phyloP scores from a whole-genome alignment of 2,888 invertebrate genomes.

The Phoronis australis region DNA sequence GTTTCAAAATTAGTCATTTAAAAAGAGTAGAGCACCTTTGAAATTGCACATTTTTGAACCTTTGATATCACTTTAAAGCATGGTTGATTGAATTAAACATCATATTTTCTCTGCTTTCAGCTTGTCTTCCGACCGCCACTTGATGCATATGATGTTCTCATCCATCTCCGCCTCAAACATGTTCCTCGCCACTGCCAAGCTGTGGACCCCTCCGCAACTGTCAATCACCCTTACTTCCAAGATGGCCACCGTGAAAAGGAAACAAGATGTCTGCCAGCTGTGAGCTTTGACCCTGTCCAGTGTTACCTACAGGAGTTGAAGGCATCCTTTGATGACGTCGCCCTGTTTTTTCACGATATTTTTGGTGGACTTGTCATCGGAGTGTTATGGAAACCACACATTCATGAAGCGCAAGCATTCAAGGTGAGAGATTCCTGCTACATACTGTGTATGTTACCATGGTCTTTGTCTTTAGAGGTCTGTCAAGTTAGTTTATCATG shows the following conservation, averaged over 20 bases:
- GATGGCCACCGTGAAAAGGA: constrained; percentile 16
- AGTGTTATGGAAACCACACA: constrained; percentile 75
- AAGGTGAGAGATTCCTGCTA: constrained; percentile 64
- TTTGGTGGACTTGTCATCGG: constrained; percentile 83
- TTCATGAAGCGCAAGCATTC: constrained; percentile 62
- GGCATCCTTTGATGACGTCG: constrained; percentile 65
- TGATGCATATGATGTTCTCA: constrained; percentile 70
- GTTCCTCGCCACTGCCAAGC: constrained; percentile 56
- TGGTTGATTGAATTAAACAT: too few species aligned
- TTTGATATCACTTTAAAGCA: too few species aligned
- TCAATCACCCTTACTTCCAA: constrained; percentile 3
- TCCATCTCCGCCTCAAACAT: constrained; percentile 60
- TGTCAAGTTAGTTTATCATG: too few species aligned
- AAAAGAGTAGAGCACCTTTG: too few species aligned
- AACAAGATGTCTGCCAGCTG: constrained; percentile 62
- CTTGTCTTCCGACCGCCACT: constrained; percentile 63
- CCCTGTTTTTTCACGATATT: constrained; percentile 81
- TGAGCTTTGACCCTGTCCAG: constrained; percentile 71
- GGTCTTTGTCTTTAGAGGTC: too few species aligned
- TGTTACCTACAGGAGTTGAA: constrained; percentile 69
- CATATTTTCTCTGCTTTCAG: too few species aligned
- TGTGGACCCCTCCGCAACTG: constrained; percentile 38
- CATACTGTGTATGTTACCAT: too few species aligned
- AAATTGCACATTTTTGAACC: too few species aligned
- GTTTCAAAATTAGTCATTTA: too few species aligned